Base-by-base conservation (phyloP, 23 tunicate genomes). In the Ascidia mentula region DNA sequence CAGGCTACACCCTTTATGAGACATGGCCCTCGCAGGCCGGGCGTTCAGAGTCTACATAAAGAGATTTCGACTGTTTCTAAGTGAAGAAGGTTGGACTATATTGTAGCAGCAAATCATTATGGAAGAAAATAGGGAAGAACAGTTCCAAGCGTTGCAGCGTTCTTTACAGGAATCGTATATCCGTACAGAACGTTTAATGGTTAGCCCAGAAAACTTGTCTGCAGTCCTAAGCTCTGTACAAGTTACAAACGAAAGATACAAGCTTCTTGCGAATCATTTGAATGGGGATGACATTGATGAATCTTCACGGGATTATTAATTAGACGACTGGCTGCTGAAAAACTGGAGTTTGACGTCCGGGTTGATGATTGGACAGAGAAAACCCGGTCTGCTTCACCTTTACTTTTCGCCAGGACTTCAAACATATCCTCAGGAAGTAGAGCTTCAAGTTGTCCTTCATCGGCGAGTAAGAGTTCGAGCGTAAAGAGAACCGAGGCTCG, bases 41-140 rank as follows among this genome's bases (percentile, higher is more conserved):
- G 28, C 65, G 65, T 53, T 53, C 65, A 53, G 13, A 53, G 65
- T 53, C 65, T 53, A 53, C 65, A 53, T 53, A 53, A 53, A 53
- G 65, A 53, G 65, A 20, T 53, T 53, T 53, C 65, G 24, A 53
- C 65, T 53, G 7, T 53, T 53, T 26, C 65, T 9, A 5, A 28
- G 22, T 53, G 65, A 53, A 9, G 7, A 9, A 53, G 24, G 13
- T 20, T 53, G 65, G 24, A 1, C 13, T 53, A 26, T 28, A n/a
- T n/a, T n/a, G n/a, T n/a, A n/a, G n/a, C n/a, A n/a, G n/a, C n/a
- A n/a, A n/a, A 28, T 5, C 65, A 53, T 9, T 26, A 53, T 53
- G 7, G 13, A 53, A 5, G 65, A 53, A 28, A 28, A 53, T 53
- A 53, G 24, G 65, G 65, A 9, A 20, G 65, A 53, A 9, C 65